These are phyloP conservation scores for Amphipyra berbera DNA, from an alignment of 2,888 invertebrate genomes.

Conservation along the genomic window DNA sequence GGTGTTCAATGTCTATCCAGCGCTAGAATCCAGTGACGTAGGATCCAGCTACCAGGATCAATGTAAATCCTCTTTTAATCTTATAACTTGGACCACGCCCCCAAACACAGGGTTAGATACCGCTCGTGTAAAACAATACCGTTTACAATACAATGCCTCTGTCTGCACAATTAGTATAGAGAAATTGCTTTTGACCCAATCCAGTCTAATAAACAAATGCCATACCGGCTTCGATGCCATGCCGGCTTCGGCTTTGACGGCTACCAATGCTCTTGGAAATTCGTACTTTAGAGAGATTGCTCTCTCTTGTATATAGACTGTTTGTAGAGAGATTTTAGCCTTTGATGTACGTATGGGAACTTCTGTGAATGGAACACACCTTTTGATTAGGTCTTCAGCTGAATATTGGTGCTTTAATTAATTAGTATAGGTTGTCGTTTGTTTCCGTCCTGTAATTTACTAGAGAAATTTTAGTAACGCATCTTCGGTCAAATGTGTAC, in stretches of 20 bases:
- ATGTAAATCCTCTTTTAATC: conserved; percentile 3
- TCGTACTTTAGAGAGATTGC: conserved; percentile 9
- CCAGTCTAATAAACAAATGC: conserved; percentile 64
- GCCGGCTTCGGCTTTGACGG: conserved; percentile 37
- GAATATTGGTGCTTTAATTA: no score
- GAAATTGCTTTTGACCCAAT: conserved; percentile 76
- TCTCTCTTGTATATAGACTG: neutral
- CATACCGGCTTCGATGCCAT: conserved; percentile 23
- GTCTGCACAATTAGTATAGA: conserved; percentile 79
- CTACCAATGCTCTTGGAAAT: conserved; percentile 19
- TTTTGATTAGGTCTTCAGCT: no score
- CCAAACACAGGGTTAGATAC: conserved; percentile 61
- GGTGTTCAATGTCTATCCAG: no score
- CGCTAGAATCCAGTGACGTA: no score
- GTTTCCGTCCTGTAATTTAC: no score
- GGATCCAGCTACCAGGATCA: no score
- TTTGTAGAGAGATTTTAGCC: conserved; percentile 14
- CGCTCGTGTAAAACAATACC: conserved; percentile 82
- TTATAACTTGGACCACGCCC: conserved; percentile 38
- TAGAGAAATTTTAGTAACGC: no score
- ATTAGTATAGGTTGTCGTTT: neutral
- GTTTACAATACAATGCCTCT: conserved; percentile 74
- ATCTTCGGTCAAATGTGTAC: no score
- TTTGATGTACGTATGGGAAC: conserved; percentile 27
- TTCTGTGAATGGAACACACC: no score